Evolutionary conservation across 1,140 invertebrate species (phyloP), one percentile per base, ranked within the genome.

Genomic region (Zaprionus ghesquierei): DNA sequence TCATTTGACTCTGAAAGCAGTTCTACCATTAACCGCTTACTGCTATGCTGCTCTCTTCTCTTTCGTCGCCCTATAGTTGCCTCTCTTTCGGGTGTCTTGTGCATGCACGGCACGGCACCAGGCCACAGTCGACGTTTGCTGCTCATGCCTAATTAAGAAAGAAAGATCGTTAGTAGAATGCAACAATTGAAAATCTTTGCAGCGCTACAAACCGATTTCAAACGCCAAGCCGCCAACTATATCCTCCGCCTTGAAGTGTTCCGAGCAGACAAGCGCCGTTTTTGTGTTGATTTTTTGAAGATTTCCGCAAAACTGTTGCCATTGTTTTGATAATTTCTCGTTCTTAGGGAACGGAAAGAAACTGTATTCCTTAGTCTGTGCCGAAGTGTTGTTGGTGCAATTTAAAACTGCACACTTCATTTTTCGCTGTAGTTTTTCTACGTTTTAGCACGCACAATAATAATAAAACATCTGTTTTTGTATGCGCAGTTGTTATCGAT

Each of bases 301-400:
- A 10, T 33, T 54, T 18, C 27, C 59, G n/a, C 58, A 62, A 12
- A 69, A 69, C 10, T 1, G 2, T 10, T 61, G 6, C 66, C 66
- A 69, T 10, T 69, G 13, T 22, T 35, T 33, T 2, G 66, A 59
- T 5, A 33, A 2, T 15, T 5, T 44, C 0, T 10, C n/a, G 27
- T 46, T 69, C 12, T 54, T 69, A 1, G 66, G 66, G 5, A 69
- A 62, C 31, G 20, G 0, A 12, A 69, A 62, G 35, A 62, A 62
- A 69, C 58, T 50, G 3, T 51, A 20, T 61, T 12, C 3, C 12
- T 60, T 29, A 2, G 20, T 12, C 2, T 35, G 12, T 5, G 0
- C 38, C 9, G 9, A 1, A 3, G 15, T 44, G 4, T 15, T 33
- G n/a, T 33, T 25, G 10, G 44, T 1, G 9, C 58, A 69, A 46